Evolutionary conservation across 1,140 invertebrate genomes (phyloP).

Genomic region (Venturia canescens): DNA sequence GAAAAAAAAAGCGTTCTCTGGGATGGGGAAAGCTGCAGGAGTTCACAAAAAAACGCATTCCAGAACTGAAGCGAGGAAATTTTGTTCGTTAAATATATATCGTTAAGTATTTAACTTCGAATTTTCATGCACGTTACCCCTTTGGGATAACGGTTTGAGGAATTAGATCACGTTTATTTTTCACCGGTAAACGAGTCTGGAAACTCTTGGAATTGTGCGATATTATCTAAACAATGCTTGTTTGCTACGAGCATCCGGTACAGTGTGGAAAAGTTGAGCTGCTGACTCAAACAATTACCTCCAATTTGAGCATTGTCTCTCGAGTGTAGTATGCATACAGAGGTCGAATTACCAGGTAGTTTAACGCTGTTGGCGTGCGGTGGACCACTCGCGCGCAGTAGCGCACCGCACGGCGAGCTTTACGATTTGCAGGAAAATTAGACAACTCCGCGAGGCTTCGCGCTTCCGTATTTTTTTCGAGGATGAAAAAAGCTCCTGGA

Average conservation of each 20-base stretch:
- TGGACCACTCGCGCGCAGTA: not conserved
- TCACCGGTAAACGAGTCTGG: not conserved
- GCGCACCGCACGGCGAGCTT: not conserved
- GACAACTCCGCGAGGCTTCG: slow-evolving; percentile 8
- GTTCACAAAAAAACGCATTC: not conserved
- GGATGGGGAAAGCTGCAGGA: no score
- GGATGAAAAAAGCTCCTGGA: not conserved
- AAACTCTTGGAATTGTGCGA: not conserved
- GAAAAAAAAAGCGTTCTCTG: not conserved
- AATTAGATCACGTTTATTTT: not conserved
- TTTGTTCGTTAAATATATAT: not conserved
- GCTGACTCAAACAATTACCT: slow-evolving; percentile 31
- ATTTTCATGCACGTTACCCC: no score
- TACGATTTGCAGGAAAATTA: slow-evolving; percentile 40
- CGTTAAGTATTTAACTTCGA: no score
- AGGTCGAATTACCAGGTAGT: not conserved
- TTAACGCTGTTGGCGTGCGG: not conserved
- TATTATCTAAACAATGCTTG: slow-evolving; percentile 40
- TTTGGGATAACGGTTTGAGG: not conserved
- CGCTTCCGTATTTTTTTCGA: not conserved
- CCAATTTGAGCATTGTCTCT: slow-evolving; percentile 42
- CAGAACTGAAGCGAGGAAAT: not conserved
- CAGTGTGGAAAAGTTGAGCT: not conserved
- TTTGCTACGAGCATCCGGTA: not conserved
- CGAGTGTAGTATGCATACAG: slow-evolving; percentile 1